These are phyloP conservation scores for Hydrotaea cyrtoneurina DNA, from an alignment of 2,888 invertebrate species.

Conservation along the genomic window DNA sequence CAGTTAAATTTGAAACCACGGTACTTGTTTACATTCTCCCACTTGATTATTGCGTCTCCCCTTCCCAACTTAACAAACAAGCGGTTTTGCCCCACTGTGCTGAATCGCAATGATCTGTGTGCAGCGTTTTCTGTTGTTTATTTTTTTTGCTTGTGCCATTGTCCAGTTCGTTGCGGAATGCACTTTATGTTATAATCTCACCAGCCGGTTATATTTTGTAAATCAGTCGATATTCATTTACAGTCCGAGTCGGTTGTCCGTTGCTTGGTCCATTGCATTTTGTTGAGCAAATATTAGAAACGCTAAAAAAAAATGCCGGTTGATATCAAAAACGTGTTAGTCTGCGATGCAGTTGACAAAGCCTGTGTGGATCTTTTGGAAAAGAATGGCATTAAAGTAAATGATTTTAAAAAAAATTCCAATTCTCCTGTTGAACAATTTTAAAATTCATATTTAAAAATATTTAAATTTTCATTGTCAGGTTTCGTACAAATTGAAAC, in stretches of 20 bases:
- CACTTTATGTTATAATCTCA: conserved; percentile 18
- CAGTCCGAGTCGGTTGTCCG: conserved; percentile 20
- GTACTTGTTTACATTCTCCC: too few relatives aligned
- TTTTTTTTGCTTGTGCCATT: background rate
- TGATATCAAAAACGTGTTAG: conserved; percentile 89
- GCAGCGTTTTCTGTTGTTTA: background rate
- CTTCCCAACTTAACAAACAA: too few relatives aligned
- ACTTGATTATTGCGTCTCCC: too few relatives aligned
- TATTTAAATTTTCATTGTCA: conserved; percentile 61
- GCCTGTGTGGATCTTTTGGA: conserved; percentile 91
- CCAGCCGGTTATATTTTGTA: conserved; percentile 12
- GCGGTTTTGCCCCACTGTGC: background rate
- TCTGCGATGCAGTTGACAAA: conserved; percentile 95
- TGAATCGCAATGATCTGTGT: background rate
- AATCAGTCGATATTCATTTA: conserved; percentile 52
- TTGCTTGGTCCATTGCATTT: background rate
- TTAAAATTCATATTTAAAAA: background rate
- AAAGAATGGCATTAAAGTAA: conserved; percentile 89
- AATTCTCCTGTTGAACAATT: conserved; percentile 24
- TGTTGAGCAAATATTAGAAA: background rate
- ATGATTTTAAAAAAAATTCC: conserved; percentile 58
- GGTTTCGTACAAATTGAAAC: conserved; percentile 86
- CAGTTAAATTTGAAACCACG: too few relatives aligned
- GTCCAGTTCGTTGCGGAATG: conserved; percentile 25
- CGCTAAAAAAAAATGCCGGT: conserved; percentile 81